These are phyloP conservation scores for Cryptotermes secundus DNA, from an alignment of 1,140 invertebrate species.

Conservation along the genomic window DNA sequence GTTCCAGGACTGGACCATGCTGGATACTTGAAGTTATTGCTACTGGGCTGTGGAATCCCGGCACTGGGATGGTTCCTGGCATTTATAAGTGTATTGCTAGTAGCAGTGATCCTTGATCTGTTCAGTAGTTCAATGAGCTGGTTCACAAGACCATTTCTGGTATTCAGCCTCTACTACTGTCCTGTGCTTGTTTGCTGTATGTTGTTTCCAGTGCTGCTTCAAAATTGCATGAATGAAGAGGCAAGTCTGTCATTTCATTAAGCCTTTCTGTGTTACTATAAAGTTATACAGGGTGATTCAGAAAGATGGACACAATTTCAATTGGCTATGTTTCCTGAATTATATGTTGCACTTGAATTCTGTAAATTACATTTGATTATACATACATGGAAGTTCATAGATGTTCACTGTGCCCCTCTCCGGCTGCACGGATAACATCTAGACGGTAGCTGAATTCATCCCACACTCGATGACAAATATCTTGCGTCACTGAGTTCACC, in stretches of 20 bases:
- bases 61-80: constrained; percentile 55
- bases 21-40: constrained; percentile 39
- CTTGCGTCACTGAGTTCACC: no score
- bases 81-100: constrained; percentile 51
- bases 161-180: constrained; percentile 65
- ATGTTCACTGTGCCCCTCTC: no score
- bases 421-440: no score
- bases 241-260: background rate
- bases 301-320: no score
- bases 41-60: constrained; percentile 42
- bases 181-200: constrained; percentile 52
- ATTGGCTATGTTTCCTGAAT: no score
- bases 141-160: constrained; percentile 63
- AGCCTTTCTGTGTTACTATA: no score
- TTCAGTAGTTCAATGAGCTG: constrained; percentile 65
- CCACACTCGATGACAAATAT: no score
- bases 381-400: no score
- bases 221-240: constrained; percentile 48
- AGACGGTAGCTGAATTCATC: no score
- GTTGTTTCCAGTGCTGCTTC: constrained; percentile 62
- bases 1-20: constrained; percentile 44
- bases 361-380: no score
- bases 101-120: constrained; percentile 56
- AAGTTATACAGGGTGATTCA: no score
- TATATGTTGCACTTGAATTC: no score